Evolutionary conservation across 2,797 vertebrate species (phyloP).

Genomic region (Crax fasciolata): DNA sequence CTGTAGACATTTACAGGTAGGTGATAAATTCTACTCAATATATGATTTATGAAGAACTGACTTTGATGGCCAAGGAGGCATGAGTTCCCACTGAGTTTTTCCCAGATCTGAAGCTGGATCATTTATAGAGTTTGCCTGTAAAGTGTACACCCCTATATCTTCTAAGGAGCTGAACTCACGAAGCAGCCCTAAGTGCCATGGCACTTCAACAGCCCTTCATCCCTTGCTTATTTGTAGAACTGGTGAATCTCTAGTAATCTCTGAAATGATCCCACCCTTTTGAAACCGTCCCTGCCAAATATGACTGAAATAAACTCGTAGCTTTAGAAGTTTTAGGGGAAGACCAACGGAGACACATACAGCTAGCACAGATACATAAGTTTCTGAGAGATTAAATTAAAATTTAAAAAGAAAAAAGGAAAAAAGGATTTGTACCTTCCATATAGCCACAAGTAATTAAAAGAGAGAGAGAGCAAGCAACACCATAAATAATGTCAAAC

Average conservation of each 20-base stretch:
- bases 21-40: background rate
- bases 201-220: background rate
- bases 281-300: background rate
- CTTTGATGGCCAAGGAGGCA: conserved; percentile 2
- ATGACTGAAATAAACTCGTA: background rate
- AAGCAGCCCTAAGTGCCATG: background rate
- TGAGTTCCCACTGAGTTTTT: background rate
- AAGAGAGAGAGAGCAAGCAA: background rate
- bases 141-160: background rate
- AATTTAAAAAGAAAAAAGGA: background rate
- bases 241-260: background rate
- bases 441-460: background rate
- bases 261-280: background rate
- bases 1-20: conserved; percentile 12
- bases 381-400: background rate
- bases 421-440: background rate
- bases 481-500: background rate
- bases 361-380: background rate
- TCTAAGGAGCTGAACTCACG: background rate
- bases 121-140: background rate
- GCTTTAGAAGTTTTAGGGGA: background rate
- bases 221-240: background rate
- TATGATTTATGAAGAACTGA: conserved; percentile 46
- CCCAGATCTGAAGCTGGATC: background rate
- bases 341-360: background rate